phyloP scores from a whole-genome alignment of 2,113 vertebrate species.

The Heterotis niloticus region DNA sequence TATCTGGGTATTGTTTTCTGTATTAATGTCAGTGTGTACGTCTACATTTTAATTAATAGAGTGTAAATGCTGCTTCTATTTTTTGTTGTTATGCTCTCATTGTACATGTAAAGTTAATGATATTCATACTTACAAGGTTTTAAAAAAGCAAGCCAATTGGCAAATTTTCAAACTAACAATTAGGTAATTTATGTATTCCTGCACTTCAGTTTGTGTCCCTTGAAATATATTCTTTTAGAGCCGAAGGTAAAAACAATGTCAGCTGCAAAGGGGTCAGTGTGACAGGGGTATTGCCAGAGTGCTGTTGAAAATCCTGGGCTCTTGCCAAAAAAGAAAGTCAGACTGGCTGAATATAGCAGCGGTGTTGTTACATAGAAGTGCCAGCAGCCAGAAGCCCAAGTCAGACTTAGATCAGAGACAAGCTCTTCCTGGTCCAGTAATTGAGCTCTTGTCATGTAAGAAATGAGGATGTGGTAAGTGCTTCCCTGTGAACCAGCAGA shows the following conservation, averaged over 20 bases:
- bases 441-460: no score
- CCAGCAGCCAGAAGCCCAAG: background rate
- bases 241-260: conserved; percentile 12
- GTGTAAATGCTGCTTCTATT: no score
- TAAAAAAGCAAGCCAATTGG: background rate
- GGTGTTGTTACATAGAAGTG: conserved; percentile 8
- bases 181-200: background rate
- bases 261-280: background rate
- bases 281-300: background rate
- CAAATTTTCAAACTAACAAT: conserved; percentile 10
- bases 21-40: no score
- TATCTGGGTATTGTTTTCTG: no score
- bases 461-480: no score
- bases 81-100: background rate
- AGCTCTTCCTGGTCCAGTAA: background rate
- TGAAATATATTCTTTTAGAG: background rate
- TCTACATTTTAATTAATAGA: no score
- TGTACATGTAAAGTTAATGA: background rate
- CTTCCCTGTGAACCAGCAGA: no score
- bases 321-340: conserved; percentile 22
- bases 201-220: background rate
- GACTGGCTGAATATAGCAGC: conserved; percentile 21
- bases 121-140: background rate
- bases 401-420: background rate
- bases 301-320: conserved; percentile 25